These are phyloP conservation scores for Drosophila picticornis DNA, from an alignment of 2,888 invertebrate species.

Conservation along the genomic window DNA sequence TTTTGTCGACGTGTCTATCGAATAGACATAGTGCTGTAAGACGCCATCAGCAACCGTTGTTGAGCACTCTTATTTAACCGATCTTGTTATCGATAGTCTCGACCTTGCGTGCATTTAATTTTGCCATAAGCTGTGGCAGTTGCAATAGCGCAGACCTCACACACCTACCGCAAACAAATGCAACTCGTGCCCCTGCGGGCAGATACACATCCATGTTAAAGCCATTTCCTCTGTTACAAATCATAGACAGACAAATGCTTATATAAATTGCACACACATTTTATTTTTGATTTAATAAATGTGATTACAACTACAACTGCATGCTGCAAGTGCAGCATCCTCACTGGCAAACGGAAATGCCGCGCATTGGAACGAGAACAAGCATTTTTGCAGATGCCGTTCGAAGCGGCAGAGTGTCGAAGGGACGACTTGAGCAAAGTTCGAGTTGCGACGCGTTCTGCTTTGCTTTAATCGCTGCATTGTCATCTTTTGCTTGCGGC, in stretches of 20 bases:
- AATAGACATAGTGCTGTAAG: constrained; percentile 22
- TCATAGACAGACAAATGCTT: constrained; percentile 35
- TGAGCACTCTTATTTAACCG: background rate
- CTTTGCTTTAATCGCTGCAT: constrained; percentile 77
- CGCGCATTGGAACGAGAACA: constrained; percentile 66
- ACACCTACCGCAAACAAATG: background rate
- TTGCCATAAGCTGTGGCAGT: background rate
- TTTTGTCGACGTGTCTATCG: constrained; percentile 14
- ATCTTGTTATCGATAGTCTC: constrained; percentile 8
- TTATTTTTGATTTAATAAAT: constrained; percentile 73
- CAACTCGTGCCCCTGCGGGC: background rate
- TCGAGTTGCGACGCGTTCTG: constrained; percentile 72
- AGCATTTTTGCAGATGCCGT: constrained; percentile 72
- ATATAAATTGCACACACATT: constrained; percentile 57
- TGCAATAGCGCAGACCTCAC: background rate
- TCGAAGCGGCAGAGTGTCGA: constrained; percentile 5
- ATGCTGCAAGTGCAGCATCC: constrained; percentile 50
- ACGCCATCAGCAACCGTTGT: background rate
- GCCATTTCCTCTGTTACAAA: constrained; percentile 29
- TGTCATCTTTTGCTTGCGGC: constrained; percentile 66
- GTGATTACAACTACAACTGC: constrained; percentile 44
- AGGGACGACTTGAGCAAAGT: constrained; percentile 54
- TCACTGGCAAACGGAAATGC: constrained; percentile 68
- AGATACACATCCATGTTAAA: constrained; percentile 4
- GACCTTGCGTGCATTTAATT: background rate